Base-by-base conservation (phyloP, 2,888 invertebrate species). In the Platypus cylindrus region DNA sequence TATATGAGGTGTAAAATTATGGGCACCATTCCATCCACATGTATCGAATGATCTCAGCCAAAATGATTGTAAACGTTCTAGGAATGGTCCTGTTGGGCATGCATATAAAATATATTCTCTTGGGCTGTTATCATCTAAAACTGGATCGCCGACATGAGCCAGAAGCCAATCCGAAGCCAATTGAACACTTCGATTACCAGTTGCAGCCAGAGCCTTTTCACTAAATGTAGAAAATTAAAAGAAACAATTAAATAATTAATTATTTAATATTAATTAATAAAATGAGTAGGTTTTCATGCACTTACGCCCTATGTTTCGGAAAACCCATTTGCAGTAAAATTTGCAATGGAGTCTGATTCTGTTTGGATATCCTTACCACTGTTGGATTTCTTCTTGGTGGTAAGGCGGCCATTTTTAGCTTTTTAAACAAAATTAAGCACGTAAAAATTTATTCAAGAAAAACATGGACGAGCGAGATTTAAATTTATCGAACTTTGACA, bases 131-230 rank as follows among this genome's bases (percentile, higher is more conserved):
- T 76, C 73, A 57, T 91, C 87, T 30, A 91, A 64, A 13, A 73
- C 71, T 0, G 80, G 71, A 62, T 91, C 91, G 54, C 84, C 81
- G 1, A 89, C 85, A 55, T 91, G 91, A 5, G 87, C 85, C 40
- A 90, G 59, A 8, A 91, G 64, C 91, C 90, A 91, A 56, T 90
- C 89, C 1, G 86, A 84, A 5, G 90, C 90, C 40, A 87, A 66
- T 59, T 89, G 86, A 16, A 87, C 83, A 41, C 86, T 84, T 38
- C 82, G 70, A 58, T 89, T 78, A 12, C 90, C 90, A 3, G 90
- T 91, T 7, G 89, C 87, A 11, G 89, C 86, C 41, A 91, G 61
- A 3, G 90, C 89, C 56, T 89, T 91, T 56, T 87, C 78, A 25
- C 89, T 89, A 54, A 34, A 64, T n/a, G n/a, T n/a, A n/a, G n/a